Base-by-base conservation (phyloP, 2,888 invertebrate genomes). In the Sipha maydis region DNA sequence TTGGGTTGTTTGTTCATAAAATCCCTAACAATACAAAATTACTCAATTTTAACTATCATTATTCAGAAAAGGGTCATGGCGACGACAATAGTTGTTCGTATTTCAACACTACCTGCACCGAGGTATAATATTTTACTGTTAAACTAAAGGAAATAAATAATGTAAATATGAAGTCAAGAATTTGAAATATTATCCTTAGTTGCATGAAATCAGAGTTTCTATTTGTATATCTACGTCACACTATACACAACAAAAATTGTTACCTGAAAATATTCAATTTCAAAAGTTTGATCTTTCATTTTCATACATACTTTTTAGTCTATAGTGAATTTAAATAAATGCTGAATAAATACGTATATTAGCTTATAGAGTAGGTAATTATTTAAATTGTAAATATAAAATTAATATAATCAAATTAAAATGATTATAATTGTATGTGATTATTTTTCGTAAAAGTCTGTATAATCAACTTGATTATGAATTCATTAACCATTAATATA, bases 1-100 rank as follows among this genome's bases (percentile, higher is more conserved):
- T 77, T 31, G 76, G 84, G 76, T 85, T 67, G 84, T 85, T 85
- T 85, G 75, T 76, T 77, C 67, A 41, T 67, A 67, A 85, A 67
- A 85, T 76, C 84, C 67, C 48, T 61, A 85, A 85, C 84, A 85
- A 85, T 85, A 85, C 76, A 76, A 85, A 85, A 85, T 77, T 77
- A 67, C 75, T 85, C 84, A 77, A 85, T 77, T 85, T 76, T 28
- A 85, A 67, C 84, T 48, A 85, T 76, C 84, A 84, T 76, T 84
- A 84, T 84, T 84, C 84, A 67, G 76, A 67, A 76, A 85, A 85
- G 84, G 83, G 84, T 77, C 76, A 67, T 11, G 76, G 14, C 48
- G 61, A 28, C 83, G 83, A 76, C 84, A 67, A 67, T 48, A 41
- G 76, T 85, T 31, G 41, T 76, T 85, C 67, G 84, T 41, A 85